Percentiles rank a stretch among this genome's conserved stretches.
Evolutionary conservation across 2,888 invertebrate genomes (phyloP).

Genomic region (Thymelicus acteon): DNA sequence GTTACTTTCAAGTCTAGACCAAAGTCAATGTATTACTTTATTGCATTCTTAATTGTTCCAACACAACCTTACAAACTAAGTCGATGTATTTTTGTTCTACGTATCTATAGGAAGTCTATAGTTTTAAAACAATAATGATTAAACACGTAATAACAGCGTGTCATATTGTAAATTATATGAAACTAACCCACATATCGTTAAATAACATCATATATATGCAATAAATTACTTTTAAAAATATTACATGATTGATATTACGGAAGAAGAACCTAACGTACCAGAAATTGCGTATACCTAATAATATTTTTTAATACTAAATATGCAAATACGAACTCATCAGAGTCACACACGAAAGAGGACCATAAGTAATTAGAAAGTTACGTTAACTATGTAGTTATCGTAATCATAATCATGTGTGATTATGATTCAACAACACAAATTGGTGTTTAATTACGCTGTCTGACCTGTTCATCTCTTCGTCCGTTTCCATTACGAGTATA

Average conservation of each 20-base stretch:
- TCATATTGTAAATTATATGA: neutral
- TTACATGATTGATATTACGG: too few species aligned
- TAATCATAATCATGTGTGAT: constrained; percentile 1
- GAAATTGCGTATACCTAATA: neutral
- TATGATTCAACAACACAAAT: constrained; percentile 17
- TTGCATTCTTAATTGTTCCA: constrained; percentile 39
- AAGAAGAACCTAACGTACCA: too few species aligned
- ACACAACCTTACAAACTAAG: constrained; percentile 28
- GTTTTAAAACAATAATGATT: neutral
- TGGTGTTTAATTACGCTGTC: constrained; percentile 12
- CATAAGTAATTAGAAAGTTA: constrained; percentile 24
- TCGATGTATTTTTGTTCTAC: constrained; percentile 14
- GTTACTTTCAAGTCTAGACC: constrained; percentile 65
- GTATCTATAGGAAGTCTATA: constrained; percentile 30
- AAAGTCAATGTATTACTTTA: constrained; percentile 59
- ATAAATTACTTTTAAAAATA: too few species aligned
- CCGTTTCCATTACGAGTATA: neutral
- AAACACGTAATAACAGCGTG: neutral
- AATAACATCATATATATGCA: too few species aligned
- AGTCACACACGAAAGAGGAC: constrained; percentile 1
- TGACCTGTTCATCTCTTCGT: constrained; percentile 2
- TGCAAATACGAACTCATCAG: neutral
- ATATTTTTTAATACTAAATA: neutral
- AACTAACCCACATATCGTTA: neutral
- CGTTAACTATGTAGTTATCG: constrained; percentile 10